A percentile compares a stretch with the other conserved stretches of the same genome.
Evolutionary conservation across 2,113 vertebrate species (phyloP).

Genomic region (Bubalus kerabau): DNA sequence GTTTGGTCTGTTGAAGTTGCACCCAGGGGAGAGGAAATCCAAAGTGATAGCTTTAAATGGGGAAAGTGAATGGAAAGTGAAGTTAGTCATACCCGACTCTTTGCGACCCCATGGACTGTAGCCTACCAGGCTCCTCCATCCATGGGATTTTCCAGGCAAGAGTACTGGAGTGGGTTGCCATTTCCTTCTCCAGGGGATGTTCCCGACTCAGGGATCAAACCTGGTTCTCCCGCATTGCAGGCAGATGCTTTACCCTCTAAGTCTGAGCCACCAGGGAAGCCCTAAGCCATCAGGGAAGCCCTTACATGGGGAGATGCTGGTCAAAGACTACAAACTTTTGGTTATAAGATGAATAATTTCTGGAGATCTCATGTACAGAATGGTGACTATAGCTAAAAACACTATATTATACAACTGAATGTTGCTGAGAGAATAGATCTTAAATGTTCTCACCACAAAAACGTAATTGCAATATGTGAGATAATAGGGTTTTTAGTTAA

Average conservation of each 20-base stretch:
- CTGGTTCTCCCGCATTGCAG: not conserved
- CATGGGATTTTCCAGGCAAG: not conserved
- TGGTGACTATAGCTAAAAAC: not conserved
- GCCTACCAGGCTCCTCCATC: not conserved
- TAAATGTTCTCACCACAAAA: not conserved
- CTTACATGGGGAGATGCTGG: not conserved
- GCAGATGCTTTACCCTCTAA: not conserved
- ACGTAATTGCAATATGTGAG: not conserved
- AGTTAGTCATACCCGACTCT: not conserved
- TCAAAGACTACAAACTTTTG: not conserved
- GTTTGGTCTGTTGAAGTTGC: not conserved
- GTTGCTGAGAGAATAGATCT: not conserved
- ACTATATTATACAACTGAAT: not conserved
- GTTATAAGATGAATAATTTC: not conserved
- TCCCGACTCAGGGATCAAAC: not conserved
- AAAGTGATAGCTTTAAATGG: not conserved
- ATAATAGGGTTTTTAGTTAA: not conserved
- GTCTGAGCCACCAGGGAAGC: not conserved
- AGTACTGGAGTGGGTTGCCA: not conserved
- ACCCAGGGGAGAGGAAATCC: not conserved
- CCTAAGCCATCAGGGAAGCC: not conserved
- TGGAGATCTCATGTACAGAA: not conserved
- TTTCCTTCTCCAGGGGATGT: not conserved
- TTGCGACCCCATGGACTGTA: not conserved
- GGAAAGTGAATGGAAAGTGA: not conserved